These are phyloP conservation scores for Cryptus armator DNA, from an alignment of 2,888 invertebrate species.

Conservation along the genomic window DNA sequence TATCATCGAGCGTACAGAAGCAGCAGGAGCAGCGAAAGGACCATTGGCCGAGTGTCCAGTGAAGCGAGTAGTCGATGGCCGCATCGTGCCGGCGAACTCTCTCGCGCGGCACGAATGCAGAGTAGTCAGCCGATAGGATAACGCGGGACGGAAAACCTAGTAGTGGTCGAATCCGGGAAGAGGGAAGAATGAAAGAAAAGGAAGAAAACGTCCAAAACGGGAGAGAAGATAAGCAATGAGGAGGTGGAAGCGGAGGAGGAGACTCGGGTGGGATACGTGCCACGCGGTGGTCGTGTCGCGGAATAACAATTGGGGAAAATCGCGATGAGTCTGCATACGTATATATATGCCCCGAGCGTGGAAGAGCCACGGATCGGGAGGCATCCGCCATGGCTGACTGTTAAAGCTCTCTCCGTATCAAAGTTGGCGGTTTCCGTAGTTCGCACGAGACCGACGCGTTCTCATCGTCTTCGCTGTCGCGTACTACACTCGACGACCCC, in stretches of 20 bases:
- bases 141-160: constrained; percentile 20
- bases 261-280: constrained; percentile 73
- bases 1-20: constrained; percentile 27
- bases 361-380: constrained; percentile 28
- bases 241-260: constrained; percentile 10
- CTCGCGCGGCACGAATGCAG: constrained; percentile 74
- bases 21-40: constrained; percentile 3
- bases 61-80: constrained; percentile 57
- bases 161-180: constrained; percentile 26
- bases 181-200: background rate
- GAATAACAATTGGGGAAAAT: constrained; percentile 82
- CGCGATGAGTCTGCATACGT: constrained; percentile 76
- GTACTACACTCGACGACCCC: constrained; percentile 59
- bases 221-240: constrained; percentile 49
- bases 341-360: constrained; percentile 52
- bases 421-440: constrained; percentile 47
- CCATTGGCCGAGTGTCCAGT: constrained; percentile 56
- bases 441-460: constrained; percentile 28
- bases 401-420: constrained; percentile 8
- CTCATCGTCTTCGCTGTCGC: background rate
- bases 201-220: background rate
- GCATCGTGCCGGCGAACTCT: constrained; percentile 61
- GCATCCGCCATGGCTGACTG: constrained; percentile 29
- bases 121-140: constrained; percentile 63
- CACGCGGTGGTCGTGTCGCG: constrained; percentile 74